Percentiles rank a stretch among this genome's conserved stretches.
phyloP scores from a whole-genome alignment of 2,888 invertebrate species.

The Dysmachus trigonus region DNA sequence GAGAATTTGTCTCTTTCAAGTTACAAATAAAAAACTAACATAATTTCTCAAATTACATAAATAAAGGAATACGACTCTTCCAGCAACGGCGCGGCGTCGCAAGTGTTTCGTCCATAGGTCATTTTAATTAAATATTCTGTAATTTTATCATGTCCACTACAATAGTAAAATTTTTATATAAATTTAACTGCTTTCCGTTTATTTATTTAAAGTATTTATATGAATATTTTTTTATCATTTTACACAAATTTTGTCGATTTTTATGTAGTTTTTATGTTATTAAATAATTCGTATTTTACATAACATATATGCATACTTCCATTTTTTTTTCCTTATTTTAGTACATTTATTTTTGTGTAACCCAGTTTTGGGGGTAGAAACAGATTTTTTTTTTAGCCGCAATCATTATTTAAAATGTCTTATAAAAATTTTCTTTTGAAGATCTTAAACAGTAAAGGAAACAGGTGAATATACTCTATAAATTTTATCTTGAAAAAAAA shows the following conservation, averaged over 20 bases:
- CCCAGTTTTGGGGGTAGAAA: neutral
- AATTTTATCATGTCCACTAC: constrained; percentile 26
- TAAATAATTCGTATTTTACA: constrained; percentile 9
- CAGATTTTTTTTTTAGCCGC: constrained; percentile 14
- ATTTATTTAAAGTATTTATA: constrained; percentile 37
- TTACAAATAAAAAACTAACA: constrained; percentile 36
- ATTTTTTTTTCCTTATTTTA: constrained; percentile 3
- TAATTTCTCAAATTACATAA: constrained; percentile 18
- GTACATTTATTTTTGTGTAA: neutral
- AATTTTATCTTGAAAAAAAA: constrained; percentile 1
- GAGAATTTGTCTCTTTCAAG: constrained; percentile 30
- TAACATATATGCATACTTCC: constrained; percentile 31
- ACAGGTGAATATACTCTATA: constrained; percentile 10
- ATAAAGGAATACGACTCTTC: constrained; percentile 31
- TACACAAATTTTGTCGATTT: constrained; percentile 34
- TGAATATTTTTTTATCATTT: constrained; percentile 28
- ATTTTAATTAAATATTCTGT: constrained; percentile 35
- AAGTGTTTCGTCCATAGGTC: constrained; percentile 32
- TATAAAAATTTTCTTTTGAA: constrained; percentile 15
- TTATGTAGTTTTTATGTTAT: constrained; percentile 24
- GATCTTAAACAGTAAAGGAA: constrained; percentile 17
- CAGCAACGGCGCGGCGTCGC: neutral
- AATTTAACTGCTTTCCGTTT: constrained; percentile 35
- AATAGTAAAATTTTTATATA: constrained; percentile 32
- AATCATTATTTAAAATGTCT: constrained; percentile 24